Evolutionary conservation across 2,888 invertebrate genomes (phyloP).

Genomic region (Autographa pulchrina): DNA sequence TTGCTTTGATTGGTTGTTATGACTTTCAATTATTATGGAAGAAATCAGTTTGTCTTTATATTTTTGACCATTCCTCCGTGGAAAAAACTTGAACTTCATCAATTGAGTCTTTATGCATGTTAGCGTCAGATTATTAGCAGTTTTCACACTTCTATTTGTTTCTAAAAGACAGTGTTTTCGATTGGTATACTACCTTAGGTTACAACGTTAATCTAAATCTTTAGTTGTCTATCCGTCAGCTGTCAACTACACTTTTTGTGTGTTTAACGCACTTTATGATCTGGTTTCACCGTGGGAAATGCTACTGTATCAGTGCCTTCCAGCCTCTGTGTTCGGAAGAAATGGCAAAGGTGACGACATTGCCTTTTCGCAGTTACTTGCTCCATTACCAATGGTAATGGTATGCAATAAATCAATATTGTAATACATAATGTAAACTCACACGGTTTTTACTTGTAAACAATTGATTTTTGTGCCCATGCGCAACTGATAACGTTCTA

Average conservation of each 20-base stretch:
- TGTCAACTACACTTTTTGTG: slow-evolving; percentile 41
- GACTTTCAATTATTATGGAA: no score
- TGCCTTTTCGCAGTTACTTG: slow-evolving; percentile 62
- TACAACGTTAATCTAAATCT: slow-evolving; percentile 14
- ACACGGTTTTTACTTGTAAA: slow-evolving; percentile 75
- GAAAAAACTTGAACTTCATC: no score
- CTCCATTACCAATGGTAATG: slow-evolving; percentile 59
- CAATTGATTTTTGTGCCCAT: slow-evolving; percentile 62
- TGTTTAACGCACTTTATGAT: slow-evolving; percentile 32
- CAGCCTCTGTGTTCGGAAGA: slow-evolving; percentile 61
- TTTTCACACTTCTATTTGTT: neutral
- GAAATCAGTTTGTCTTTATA: no score
- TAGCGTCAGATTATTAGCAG: no score
- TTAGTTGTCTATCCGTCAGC: slow-evolving; percentile 29
- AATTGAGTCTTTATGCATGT: no score
- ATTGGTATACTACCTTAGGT: neutral
- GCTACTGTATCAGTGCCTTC: slow-evolving; percentile 53
- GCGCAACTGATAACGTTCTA: slow-evolving; percentile 63
- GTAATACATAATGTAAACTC: slow-evolving; percentile 62
- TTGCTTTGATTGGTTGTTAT: no score
- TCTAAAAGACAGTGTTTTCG: neutral
- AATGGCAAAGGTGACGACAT: slow-evolving; percentile 66
- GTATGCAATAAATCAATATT: slow-evolving; percentile 68
- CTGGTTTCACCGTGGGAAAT: slow-evolving; percentile 64
- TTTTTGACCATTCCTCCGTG: no score